A percentile compares a stretch with the other conserved stretches of the same genome.
phyloP scores from a whole-genome alignment of 2,113 vertebrate species.

The Ellobius talpinus region DNA sequence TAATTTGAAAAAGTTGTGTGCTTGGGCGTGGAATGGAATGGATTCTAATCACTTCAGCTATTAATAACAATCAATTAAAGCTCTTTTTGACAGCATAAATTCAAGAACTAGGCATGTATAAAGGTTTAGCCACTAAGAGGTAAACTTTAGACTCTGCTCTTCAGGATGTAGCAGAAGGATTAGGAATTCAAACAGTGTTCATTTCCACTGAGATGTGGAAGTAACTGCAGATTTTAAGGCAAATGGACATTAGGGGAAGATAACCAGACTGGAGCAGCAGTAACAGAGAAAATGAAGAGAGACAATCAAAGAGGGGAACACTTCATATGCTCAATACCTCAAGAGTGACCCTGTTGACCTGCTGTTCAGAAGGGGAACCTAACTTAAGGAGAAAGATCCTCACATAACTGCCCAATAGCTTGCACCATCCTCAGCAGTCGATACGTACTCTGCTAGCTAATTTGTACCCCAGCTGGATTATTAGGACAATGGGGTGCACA shows the following conservation, averaged over 20 bases:
- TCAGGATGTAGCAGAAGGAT: background rate
- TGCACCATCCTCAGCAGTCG: background rate
- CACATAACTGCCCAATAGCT: background rate
- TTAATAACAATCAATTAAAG: conserved; percentile 28
- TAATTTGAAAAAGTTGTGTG: background rate
- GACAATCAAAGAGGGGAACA: background rate
- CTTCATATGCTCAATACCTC: background rate
- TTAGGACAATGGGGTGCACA: background rate
- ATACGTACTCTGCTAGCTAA: background rate
- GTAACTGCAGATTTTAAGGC: background rate
- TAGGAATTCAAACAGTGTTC: background rate
- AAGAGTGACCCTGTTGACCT: background rate
- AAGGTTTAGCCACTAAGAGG: conserved; percentile 23
- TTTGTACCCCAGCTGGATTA: background rate
- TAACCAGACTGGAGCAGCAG: background rate
- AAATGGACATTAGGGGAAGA: conserved; percentile 9
- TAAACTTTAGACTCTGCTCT: background rate
- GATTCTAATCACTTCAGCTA: background rate
- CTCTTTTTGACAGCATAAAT: conserved; percentile 27
- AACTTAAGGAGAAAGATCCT: background rate
- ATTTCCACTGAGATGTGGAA: background rate
- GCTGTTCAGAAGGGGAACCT: background rate
- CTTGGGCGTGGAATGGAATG: conserved; percentile 24
- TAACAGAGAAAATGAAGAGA: background rate
- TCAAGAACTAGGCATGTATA: background rate